Base-by-base conservation (phyloP, 1,140 invertebrate genomes). In the Lepidotrigona ventralis region DNA sequence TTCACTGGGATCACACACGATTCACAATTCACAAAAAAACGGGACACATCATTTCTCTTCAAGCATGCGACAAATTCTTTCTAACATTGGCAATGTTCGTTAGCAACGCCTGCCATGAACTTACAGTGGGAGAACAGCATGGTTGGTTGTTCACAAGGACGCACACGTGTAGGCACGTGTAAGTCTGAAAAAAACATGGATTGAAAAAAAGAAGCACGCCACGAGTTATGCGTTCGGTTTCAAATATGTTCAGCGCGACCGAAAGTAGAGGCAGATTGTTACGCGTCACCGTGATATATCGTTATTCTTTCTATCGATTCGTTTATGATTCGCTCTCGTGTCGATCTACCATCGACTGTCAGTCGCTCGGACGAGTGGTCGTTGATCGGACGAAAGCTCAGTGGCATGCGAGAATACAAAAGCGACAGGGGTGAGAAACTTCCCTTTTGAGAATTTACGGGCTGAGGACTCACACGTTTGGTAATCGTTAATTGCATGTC, bases 111-210 rank as follows among this genome's bases (percentile, higher is more conserved):
- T 83, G 81, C 74, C 64, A 56, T 83, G 72, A 90, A 97, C 97
- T 97, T 97, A 97, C 97, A 91, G 96, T 96, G 80, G 96, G 96
- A 84, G 97, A 96, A 95, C 97, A 97, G 95, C 97, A 97, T 78
- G 96, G 96, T 89, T 96, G 95, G 93, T 97, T 97, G 96, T 97
- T 97, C 95, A 97, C 96, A 90, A 96, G 94, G 90, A 97, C 97
- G 95, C 97, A 98, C 92, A 98, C 97, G 95, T 98, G 97, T 84
- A 98, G 95, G 93, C 97, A 97, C 90, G 97, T 98, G 95, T 98
- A 98, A 84, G 96, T 97, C 97, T 98, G 97, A 93, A 97, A 95
- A 92, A 90, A 89, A 91, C 91, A 84, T 85, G 79, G 78, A 91
- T 92, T 87, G 86, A 92, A 88, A 87, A 88, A 87, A 89, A 87